Evolutionary conservation across 2,797 vertebrate species (phyloP).

Genomic region (Babyrousa celebensis): DNA sequence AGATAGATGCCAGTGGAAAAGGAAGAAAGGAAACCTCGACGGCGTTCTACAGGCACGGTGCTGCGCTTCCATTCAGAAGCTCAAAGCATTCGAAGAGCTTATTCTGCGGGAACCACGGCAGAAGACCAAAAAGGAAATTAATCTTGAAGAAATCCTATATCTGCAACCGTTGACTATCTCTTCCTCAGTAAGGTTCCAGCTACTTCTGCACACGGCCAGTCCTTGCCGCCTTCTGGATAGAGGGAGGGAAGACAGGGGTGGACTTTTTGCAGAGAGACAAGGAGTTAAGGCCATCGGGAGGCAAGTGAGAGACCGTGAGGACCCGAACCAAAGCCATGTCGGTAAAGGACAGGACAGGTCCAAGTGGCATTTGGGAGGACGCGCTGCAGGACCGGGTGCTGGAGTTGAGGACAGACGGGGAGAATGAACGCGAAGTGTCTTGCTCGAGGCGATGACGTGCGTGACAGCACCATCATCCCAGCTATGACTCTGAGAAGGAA

Average conservation of each 20-base stretch:
- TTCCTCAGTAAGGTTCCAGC: conserved; percentile 63
- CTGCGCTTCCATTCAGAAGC: conserved; percentile 71
- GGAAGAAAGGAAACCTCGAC: conserved; percentile 65
- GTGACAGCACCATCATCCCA: not conserved
- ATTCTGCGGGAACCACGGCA: conserved; percentile 77
- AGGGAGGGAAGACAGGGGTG: conserved; percentile 29
- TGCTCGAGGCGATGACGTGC: not conserved
- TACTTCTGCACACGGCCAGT: conserved; percentile 58
- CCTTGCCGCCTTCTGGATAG: conserved; percentile 39
- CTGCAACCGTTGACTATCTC: conserved; percentile 65
- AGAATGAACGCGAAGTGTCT: not conserved
- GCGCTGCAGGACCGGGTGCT: not conserved
- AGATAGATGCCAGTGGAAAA: conserved; percentile 62
- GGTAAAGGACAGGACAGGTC: conserved; percentile 32
- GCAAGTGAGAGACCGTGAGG: not conserved
- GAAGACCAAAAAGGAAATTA: conserved; percentile 78
- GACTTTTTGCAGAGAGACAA: not conserved
- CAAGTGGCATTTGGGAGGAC: not conserved
- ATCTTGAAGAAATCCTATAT: conserved; percentile 71
- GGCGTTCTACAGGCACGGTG: conserved; percentile 60
- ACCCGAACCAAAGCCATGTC: not conserved
- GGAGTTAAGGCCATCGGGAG: not conserved
- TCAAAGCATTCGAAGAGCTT: conserved; percentile 76
- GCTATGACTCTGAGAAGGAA: conserved; percentile 18
- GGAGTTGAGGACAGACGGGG: not conserved